Evolutionary conservation across 2,113 vertebrate genomes (phyloP).

Genomic region (Ceyx melanurus): DNA sequence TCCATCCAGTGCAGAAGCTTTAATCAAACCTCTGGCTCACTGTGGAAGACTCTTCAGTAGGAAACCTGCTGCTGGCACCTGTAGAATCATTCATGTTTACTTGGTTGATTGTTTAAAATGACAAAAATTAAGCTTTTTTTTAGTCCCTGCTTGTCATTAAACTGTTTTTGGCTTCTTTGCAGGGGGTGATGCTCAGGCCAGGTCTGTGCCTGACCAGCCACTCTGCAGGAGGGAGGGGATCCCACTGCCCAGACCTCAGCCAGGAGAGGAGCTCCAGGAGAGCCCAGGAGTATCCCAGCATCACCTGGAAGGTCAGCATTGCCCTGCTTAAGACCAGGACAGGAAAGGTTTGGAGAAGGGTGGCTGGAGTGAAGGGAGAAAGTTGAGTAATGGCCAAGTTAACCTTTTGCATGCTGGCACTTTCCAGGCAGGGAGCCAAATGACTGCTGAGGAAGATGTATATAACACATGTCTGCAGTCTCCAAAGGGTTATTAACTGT

Average conservation of each 20-base stretch:
- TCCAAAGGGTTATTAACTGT: slow-evolving; percentile 65
- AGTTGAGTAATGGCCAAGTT: slow-evolving; percentile 58
- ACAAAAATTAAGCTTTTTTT: background rate
- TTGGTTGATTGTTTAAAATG: background rate
- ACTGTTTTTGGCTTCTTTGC: background rate
- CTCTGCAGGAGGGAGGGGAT: background rate
- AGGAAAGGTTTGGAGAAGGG: background rate
- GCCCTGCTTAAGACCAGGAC: background rate
- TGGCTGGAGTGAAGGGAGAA: slow-evolving; percentile 7
- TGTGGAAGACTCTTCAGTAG: background rate
- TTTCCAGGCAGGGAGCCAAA: slow-evolving; percentile 44
- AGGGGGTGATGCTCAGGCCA: background rate
- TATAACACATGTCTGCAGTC: slow-evolving; percentile 65
- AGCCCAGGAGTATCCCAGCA: background rate
- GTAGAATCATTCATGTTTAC: background rate
- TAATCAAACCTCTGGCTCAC: background rate
- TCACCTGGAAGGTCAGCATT: background rate
- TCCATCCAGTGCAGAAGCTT: background rate
- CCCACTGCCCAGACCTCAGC: background rate
- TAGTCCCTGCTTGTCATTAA: background rate
- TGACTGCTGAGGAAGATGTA: slow-evolving; percentile 36
- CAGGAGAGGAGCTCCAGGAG: background rate
- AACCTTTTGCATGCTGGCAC: slow-evolving; percentile 58
- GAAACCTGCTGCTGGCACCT: background rate
- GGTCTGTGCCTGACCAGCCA: background rate